A percentile compares a stretch with the other conserved stretches of the same genome.
Evolutionary conservation across 2,797 vertebrate species (phyloP).

Genomic region (Dromococcyx pavoninus): DNA sequence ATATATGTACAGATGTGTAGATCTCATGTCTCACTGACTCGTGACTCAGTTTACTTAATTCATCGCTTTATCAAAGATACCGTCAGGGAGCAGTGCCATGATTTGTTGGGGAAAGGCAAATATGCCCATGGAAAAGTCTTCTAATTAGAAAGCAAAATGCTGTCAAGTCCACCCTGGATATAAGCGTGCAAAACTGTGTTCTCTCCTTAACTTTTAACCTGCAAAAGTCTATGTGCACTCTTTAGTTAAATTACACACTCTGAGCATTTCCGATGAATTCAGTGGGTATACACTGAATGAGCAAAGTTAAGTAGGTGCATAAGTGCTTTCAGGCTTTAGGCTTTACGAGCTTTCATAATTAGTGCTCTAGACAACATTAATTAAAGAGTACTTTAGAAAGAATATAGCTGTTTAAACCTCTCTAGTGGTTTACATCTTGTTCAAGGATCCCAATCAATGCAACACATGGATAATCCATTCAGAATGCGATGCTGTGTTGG

Average conservation of each 20-base stretch:
- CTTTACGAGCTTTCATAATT: conserved; percentile 63
- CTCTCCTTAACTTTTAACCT: neutral
- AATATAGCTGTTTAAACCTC: conserved; percentile 51
- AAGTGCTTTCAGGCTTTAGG: conserved; percentile 62
- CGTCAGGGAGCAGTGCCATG: neutral
- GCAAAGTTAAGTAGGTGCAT: conserved; percentile 47
- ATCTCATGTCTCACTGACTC: neutral
- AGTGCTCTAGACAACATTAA: conserved; percentile 62
- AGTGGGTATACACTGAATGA: conserved; percentile 7
- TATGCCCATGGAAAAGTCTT: neutral
- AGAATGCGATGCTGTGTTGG: neutral
- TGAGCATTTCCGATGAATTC: neutral
- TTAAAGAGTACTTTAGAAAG: conserved; percentile 60
- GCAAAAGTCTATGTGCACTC: neutral
- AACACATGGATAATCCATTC: conserved; percentile 29
- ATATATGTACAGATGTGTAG: neutral
- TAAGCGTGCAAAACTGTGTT: neutral
- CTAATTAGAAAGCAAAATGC: neutral
- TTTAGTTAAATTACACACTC: neutral
- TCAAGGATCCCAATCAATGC: conserved; percentile 46
- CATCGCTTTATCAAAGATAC: neutral
- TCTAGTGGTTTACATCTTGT: conserved; percentile 38
- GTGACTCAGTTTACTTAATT: neutral
- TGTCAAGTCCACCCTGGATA: neutral
- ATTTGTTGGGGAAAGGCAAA: neutral